Evolutionary conservation across 2,888 invertebrate species (phyloP).

Genomic region (Danaus chrysippus): DNA sequence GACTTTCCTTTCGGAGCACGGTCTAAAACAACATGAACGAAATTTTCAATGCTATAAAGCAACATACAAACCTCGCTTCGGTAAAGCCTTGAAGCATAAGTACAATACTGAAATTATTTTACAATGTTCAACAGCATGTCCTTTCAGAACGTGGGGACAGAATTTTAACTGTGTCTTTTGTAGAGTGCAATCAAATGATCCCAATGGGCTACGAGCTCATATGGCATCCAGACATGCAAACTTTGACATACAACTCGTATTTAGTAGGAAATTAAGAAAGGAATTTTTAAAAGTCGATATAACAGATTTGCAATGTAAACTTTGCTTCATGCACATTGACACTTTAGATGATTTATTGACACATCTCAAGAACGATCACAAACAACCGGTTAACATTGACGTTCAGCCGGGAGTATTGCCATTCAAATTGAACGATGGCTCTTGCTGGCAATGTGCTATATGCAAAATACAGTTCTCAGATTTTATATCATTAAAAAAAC

Average conservation of each 20-base stretch:
- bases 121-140: slow-evolving; percentile 68
- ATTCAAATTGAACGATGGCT: slow-evolving; percentile 65
- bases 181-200: slow-evolving; percentile 67
- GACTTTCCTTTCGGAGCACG: slow-evolving; percentile 65
- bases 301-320: slow-evolving; percentile 67
- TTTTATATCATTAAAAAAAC: slow-evolving; percentile 63
- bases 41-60: slow-evolving; percentile 68
- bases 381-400: slow-evolving; percentile 65
- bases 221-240: slow-evolving; percentile 67
- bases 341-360: slow-evolving; percentile 58
- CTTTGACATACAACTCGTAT: slow-evolving; percentile 63
- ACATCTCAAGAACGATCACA: slow-evolving; percentile 68
- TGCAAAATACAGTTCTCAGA: slow-evolving; percentile 65
- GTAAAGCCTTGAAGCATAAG: slow-evolving; percentile 64
- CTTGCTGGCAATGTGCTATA: slow-evolving; percentile 67
- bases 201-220: slow-evolving; percentile 63
- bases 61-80: slow-evolving; percentile 66
- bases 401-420: slow-evolving; percentile 69
- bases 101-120: slow-evolving; percentile 70
- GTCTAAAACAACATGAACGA: slow-evolving; percentile 63
- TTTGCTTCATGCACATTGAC: slow-evolving; percentile 64
- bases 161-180: slow-evolving; percentile 71
- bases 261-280: slow-evolving; percentile 64
- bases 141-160: slow-evolving; percentile 71
- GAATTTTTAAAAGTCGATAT: slow-evolving; percentile 70